A percentile compares a stretch with the other conserved stretches of the same genome.
Conservation (phyloP, 2,888 invertebrate species). For the Drosophila buzzatii region DNA sequence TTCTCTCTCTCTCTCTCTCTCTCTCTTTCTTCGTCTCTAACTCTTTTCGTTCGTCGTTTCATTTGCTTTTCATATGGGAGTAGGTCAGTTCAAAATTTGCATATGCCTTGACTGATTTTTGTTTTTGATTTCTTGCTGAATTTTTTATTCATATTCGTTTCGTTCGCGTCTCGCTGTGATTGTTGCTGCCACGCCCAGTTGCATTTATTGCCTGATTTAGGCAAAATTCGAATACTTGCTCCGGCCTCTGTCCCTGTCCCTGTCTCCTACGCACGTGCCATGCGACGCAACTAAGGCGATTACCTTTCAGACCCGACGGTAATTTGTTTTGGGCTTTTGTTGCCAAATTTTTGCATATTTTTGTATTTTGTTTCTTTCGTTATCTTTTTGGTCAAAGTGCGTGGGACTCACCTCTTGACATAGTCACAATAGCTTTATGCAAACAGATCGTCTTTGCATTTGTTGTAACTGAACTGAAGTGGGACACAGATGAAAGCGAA, state of each 20-base stretch:
- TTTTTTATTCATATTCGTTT: slow-evolving; percentile 74
- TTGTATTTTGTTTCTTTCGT: slow-evolving; percentile 6
- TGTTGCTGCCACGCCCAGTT: slow-evolving; percentile 58
- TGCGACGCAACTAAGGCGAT: slow-evolving; percentile 52
- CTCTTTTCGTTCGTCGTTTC: slow-evolving; percentile 46
- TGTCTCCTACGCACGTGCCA: neutral
- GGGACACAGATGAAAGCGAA: slow-evolving; percentile 2
- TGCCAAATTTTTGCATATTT: slow-evolving; percentile 27
- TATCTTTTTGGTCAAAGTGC: slow-evolving; percentile 20
- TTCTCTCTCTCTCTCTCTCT: neutral
- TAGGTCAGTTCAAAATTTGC: slow-evolving; percentile 83
- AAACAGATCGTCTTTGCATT: slow-evolving; percentile 25
- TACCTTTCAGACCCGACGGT: slow-evolving; percentile 40
- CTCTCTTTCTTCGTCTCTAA: slow-evolving; percentile 22
- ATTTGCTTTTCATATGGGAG: slow-evolving; percentile 79
- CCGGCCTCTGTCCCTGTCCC: neutral
- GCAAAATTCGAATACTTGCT: slow-evolving; percentile 20
- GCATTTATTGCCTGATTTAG: slow-evolving; percentile 57
- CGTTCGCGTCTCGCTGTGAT: slow-evolving; percentile 25
- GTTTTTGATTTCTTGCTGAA: slow-evolving; percentile 66
- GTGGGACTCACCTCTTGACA: slow-evolving; percentile 36
- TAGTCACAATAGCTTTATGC: slow-evolving; percentile 25
- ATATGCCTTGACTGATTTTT: slow-evolving; percentile 69
- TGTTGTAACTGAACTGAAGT: slow-evolving; percentile 1
- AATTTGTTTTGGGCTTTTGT: slow-evolving; percentile 53